Evolutionary conservation across 2,797 vertebrate species (phyloP), one percentile per base, ranked within the genome.

Genomic region (Periophthalmus magnuspinnatus): DNA sequence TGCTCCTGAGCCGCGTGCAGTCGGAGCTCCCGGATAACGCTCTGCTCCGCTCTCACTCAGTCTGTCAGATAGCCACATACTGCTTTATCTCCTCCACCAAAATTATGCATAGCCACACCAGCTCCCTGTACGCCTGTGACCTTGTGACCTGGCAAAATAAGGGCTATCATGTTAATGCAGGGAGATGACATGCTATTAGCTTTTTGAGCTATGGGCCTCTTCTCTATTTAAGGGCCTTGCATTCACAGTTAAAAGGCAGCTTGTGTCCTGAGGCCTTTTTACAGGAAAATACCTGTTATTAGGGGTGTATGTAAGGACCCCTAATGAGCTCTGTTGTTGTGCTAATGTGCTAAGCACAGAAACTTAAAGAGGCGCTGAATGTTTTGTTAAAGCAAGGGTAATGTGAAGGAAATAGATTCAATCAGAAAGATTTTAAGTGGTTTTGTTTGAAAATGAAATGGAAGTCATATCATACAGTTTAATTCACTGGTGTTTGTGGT

Each of bases 161-260:
- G 64, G 65, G 71, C 84, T 90, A 89, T 92, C 86, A 86, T 93
- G 94, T 95, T 95, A 95, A 96, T 94, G 92, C 91, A 87, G 90
- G 86, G 90, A 93, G 91, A 93, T 94, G 94, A 94, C 92, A 92
- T 87, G 89, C 93, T 92, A 96, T 97, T 95, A 95, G 93, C 92
- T 93, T 91, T 56, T 93, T 95, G 94, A 95, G 94, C 92, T 93
- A 94, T 89, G 88, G 85, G 92, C 89, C 89, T 58, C 74, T 74
- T 67, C 67, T 81, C 65, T 65, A 63, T 92, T 93, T 90, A 82
- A 63, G 56, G 76, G 77, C 79, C 76, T 56, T 28, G 65, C 74
- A 73, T 72, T 81, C 74, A 68, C 82, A 86, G 87, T 91, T 92
- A 72, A 91, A 62, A 90, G 87, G 89, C 78, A 90, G 86, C 74